Base-by-base conservation (phyloP, 2,113 vertebrate species). In the Phrynosoma platyrhinos region DNA sequence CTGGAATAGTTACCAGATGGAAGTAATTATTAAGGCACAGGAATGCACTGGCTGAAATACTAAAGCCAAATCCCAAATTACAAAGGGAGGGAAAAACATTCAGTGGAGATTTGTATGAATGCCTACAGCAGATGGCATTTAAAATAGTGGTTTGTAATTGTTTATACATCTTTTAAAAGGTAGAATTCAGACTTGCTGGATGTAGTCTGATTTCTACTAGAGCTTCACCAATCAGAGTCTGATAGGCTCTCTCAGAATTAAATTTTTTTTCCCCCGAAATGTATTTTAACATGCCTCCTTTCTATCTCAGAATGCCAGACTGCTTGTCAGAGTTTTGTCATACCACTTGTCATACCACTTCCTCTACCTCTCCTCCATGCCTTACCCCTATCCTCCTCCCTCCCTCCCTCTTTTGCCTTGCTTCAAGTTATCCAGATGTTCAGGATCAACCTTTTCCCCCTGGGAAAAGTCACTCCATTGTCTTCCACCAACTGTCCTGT, bases 1-100 rank as follows among this genome's bases (percentile, higher is more conserved):
- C 4, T 87, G 69, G 9, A 42, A 52, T 23, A 53, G 25, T 76
- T 78, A 14, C 16, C 9, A 47, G 55, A 18, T 55, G 72, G 40
- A 86, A 89, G 90, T 30, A 47, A 66, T 77, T 87, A 36, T 13
- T 74, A 75, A 75, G 76, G 25, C 40, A 66, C 2, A 84, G 32
- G 74, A 84, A 88, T 69, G 76, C 32, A 79, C n/a, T n/a, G 32
- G 64, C 21, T 69, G 66, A 79, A 42, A 71, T 76, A 76, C 13
- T 36, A 36, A 75, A 62, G 47, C n/a, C 64, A 58, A 69, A 58
- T 86, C 71, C 47, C 36, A 36, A 36, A 36, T 36, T 36, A 36
- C n/a, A 86, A 79, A 71, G 62, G 64, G 30, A 9, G 42, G 42
- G 5, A 47, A 71, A 71, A 55, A 53, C 68, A 53, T 42, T 69